These are phyloP conservation scores for Parascotia fuliginaria DNA, from an alignment of 2,888 invertebrate genomes.

Conservation along the genomic window DNA sequence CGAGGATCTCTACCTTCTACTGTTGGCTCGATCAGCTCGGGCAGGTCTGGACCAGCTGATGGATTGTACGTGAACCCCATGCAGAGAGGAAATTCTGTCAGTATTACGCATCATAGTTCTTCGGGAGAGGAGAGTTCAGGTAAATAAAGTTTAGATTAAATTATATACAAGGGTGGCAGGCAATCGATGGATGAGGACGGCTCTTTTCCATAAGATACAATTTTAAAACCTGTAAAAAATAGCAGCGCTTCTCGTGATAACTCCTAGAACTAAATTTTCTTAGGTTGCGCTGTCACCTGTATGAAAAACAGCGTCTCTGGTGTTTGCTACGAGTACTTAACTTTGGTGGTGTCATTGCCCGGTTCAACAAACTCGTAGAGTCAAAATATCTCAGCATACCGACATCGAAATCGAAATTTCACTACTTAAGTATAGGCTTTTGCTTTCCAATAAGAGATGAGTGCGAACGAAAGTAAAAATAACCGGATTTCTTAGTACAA, in stretches of 20 bases:
- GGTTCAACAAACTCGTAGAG: no score
- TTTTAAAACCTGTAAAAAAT: no score
- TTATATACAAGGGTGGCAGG: no score
- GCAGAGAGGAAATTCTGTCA: constrained; percentile 77
- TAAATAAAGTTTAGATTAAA: constrained; percentile 27
- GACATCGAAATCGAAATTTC: constrained; percentile 23
- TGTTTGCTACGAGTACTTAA: no score
- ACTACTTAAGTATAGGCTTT: constrained; percentile 17
- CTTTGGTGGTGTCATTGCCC: no score
- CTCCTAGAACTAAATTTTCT: no score
- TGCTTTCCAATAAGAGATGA: constrained; percentile 37
- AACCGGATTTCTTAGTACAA: constrained; percentile 27
- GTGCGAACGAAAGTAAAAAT: constrained; percentile 34
- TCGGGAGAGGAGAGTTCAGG: constrained; percentile 81
- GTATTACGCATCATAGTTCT: constrained; percentile 67
- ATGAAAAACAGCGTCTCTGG: no score
- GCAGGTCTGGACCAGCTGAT: constrained; percentile 87
- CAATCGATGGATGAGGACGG: no score
- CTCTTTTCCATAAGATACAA: no score
- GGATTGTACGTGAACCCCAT: constrained; percentile 95
- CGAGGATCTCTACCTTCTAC: constrained; percentile 73
- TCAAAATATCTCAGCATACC: no score
- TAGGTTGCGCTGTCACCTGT: no score
- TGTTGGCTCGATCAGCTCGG: constrained; percentile 71
- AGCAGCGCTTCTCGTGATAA: no score